These are phyloP conservation scores for Kryptolebias marmoratus DNA, from an alignment of 2,113 vertebrate species.

Conservation along the genomic window DNA sequence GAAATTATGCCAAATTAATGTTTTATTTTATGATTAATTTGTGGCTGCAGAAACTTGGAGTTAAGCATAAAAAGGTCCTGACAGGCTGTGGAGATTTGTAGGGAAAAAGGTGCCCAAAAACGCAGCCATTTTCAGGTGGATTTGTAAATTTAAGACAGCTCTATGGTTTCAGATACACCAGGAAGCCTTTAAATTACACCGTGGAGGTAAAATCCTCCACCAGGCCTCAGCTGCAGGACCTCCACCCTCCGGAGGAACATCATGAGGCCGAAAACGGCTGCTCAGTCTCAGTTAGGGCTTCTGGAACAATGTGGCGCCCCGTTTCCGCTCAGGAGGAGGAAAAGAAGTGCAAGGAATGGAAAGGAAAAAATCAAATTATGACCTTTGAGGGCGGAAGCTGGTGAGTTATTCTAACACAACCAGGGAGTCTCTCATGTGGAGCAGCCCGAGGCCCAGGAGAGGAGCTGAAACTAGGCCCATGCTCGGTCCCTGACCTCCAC, in stretches of 20 bases:
- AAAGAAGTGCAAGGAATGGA: background rate
- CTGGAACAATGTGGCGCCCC: constrained; percentile 45
- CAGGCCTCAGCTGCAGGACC: background rate
- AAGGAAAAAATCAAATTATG: background rate
- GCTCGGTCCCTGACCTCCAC: constrained; percentile 56
- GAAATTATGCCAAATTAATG: no score
- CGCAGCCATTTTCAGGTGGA: background rate
- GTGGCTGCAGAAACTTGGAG: no score
- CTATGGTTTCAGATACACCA: background rate
- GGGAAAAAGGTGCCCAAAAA: background rate
- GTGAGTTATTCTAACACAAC: constrained; percentile 9
- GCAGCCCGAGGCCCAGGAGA: background rate
- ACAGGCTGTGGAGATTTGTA: background rate
- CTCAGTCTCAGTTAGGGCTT: constrained; percentile 23
- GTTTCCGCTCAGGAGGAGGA: constrained; percentile 15
- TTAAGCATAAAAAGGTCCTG: background rate
- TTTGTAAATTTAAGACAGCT: background rate
- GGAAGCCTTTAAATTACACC: background rate
- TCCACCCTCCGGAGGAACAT: constrained; percentile 4
- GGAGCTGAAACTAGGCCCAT: constrained; percentile 42
- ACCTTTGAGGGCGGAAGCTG: constrained; percentile 19
- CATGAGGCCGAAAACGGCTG: background rate
- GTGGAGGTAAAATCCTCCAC: background rate
- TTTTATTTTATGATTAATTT: no score
- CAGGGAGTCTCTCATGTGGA: background rate